Conservation (phyloP, 1,140 invertebrate species). For the Drosophila repletoides region DNA sequence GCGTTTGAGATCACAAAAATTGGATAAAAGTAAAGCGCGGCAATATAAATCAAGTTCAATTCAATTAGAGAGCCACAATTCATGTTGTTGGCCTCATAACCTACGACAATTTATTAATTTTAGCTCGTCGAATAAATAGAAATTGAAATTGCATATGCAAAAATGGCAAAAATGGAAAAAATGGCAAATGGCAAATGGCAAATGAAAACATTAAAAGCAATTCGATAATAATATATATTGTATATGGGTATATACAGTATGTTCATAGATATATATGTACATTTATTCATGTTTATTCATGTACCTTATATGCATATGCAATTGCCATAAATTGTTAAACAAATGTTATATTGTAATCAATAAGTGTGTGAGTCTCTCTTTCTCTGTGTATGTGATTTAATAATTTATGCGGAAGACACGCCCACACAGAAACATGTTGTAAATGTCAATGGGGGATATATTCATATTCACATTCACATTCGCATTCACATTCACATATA, state of each 20-base stretch:
- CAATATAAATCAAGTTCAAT: slow-evolving; percentile 79
- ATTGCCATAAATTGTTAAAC: slow-evolving; percentile 75
- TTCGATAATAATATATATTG: slow-evolving; percentile 42
- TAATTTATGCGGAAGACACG: slow-evolving; percentile 62
- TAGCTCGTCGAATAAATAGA: slow-evolving; percentile 39
- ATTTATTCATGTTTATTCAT: slow-evolving; percentile 7
- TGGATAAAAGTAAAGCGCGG: slow-evolving; percentile 59
- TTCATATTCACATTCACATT: slow-evolving; percentile 7
- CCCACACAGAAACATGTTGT: slow-evolving; percentile 57
- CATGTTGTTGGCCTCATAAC: slow-evolving; percentile 58
- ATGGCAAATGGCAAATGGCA: slow-evolving; percentile 25
- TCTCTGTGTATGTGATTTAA: slow-evolving; percentile 37
- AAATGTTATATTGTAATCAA: slow-evolving; percentile 77
- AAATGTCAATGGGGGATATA: slow-evolving; percentile 53
- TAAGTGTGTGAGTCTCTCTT: slow-evolving; percentile 40
- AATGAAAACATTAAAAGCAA: slow-evolving; percentile 57
- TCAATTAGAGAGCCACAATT: slow-evolving; percentile 71
- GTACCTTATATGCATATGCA: slow-evolving; percentile 29
- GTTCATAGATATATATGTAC: slow-evolving; percentile 1
- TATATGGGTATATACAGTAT: too few species aligned
- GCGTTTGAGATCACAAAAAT: slow-evolving; percentile 45
- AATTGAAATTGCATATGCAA: slow-evolving; percentile 51
- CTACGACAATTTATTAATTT: slow-evolving; percentile 75
- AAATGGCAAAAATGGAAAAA: slow-evolving; percentile 32
- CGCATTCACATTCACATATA: background rate